A percentile compares a stretch with the other conserved stretches of the same genome.
Conservation (phyloP, 2,113 vertebrate species). For the Sylvia atricapilla region DNA sequence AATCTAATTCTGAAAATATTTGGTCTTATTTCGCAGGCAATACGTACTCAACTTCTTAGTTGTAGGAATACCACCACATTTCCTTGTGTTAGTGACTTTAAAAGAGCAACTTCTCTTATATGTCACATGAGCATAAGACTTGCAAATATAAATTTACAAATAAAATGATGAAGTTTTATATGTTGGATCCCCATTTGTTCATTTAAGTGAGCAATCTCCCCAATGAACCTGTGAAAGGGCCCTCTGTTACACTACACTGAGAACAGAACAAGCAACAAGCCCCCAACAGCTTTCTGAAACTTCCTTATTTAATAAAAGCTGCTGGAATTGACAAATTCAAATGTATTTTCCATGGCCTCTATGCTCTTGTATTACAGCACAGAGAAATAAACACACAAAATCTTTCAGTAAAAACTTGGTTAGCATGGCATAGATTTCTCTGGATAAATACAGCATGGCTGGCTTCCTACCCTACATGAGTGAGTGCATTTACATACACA, state of each 20-base stretch:
- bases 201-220: neutral
- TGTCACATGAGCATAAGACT: neutral
- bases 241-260: neutral
- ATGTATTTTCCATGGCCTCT: neutral
- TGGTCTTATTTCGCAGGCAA: neutral
- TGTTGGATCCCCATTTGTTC: neutral
- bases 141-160: neutral
- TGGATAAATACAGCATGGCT: neutral
- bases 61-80: neutral
- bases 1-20: slow-evolving; percentile 31
- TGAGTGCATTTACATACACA: slow-evolving; percentile 11
- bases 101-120: neutral
- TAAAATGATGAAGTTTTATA: neutral
- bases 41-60: neutral
- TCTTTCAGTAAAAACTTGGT: neutral
- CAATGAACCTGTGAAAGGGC: neutral
- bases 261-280: neutral
- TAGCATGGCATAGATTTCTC: neutral
- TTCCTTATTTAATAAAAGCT: neutral
- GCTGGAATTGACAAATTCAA: neutral
- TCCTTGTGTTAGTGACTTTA: neutral
- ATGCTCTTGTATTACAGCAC: neutral
- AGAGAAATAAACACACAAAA: neutral
- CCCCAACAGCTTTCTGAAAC: neutral
- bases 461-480: neutral